These are phyloP conservation scores for Syrmaticus mikado DNA, from an alignment of 2,113 vertebrate species.

Conservation along the genomic window DNA sequence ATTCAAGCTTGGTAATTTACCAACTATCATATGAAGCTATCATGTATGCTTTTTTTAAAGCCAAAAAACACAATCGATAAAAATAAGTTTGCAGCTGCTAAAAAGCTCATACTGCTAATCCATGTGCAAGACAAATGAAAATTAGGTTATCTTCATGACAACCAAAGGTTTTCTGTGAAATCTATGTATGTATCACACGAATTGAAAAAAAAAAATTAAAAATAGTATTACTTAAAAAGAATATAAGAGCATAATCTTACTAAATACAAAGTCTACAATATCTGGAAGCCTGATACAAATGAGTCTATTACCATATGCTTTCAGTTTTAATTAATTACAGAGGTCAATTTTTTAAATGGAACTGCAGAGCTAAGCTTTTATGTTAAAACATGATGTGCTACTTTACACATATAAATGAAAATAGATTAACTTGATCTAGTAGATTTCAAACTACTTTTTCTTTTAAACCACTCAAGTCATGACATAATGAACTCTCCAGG, in stretches of 20 bases:
- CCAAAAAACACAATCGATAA: not conserved
- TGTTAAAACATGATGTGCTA: not conserved
- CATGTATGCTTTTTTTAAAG: not conserved
- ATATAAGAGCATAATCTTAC: not conserved
- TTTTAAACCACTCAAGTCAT: not conserved
- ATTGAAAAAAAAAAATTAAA: not conserved
- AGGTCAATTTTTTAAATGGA: not conserved
- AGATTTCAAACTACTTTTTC: not conserved
- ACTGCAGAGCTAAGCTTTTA: not conserved
- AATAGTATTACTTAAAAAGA: too few relatives aligned
- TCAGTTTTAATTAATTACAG: not conserved
- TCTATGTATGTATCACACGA: rapidly evolving
- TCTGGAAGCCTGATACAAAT: not conserved
- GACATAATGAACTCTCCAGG: not conserved
- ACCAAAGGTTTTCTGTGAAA: not conserved
- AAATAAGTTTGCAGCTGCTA: not conserved
- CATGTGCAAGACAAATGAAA: not conserved
- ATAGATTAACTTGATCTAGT: not conserved
- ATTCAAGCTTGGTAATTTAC: not conserved
- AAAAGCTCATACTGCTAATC: not conserved
- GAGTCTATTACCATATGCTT: not conserved
- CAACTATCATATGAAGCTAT: not conserved
- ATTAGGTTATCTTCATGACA: not conserved
- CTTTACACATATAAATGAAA: not conserved
- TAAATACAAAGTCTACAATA: not conserved